Percentiles rank a stretch among this genome's conserved stretches.
phyloP scores from a whole-genome alignment of 2,797 vertebrate genomes.

The Dipus sagitta region DNA sequence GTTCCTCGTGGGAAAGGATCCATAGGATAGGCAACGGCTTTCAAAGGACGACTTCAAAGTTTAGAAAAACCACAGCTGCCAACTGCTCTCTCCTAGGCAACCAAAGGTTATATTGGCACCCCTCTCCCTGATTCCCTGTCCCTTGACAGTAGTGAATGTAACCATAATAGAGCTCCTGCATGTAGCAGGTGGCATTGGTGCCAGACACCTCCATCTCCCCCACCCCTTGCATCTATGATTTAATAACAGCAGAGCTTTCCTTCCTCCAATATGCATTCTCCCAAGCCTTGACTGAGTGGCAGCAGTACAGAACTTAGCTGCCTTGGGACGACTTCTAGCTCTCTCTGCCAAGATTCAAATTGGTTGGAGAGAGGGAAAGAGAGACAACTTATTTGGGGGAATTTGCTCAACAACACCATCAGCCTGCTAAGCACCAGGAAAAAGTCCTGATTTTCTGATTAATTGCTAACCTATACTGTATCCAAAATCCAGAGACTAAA shows the following conservation, averaged over 20 bases:
- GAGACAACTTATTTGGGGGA: not conserved
- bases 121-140: not conserved
- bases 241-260: conserved; percentile 27
- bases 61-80: conserved; percentile 54
- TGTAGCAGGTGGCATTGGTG: conserved; percentile 4
- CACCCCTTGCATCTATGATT: not conserved
- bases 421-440: not conserved
- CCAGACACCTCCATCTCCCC: not conserved
- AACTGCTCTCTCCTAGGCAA: conserved; percentile 7
- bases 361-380: conserved; percentile 49
- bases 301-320: conserved; percentile 56
- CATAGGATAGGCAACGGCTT: not conserved
- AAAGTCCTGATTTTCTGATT: conserved; percentile 38
- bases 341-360: conserved; percentile 58
- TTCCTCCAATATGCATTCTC: conserved; percentile 44
- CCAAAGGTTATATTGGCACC: not conserved
- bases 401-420: conserved; percentile 28
- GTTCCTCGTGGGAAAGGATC: conserved; percentile 12
- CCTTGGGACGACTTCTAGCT: conserved; percentile 58
- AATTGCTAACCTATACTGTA: conserved; percentile 46
- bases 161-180: not conserved
- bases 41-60: conserved; percentile 14
- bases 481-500: conserved; percentile 46
- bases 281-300: conserved; percentile 39
- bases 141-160: not conserved